Conservation (phyloP, 2,888 invertebrate genomes). For the Lissonota sp. region DNA sequence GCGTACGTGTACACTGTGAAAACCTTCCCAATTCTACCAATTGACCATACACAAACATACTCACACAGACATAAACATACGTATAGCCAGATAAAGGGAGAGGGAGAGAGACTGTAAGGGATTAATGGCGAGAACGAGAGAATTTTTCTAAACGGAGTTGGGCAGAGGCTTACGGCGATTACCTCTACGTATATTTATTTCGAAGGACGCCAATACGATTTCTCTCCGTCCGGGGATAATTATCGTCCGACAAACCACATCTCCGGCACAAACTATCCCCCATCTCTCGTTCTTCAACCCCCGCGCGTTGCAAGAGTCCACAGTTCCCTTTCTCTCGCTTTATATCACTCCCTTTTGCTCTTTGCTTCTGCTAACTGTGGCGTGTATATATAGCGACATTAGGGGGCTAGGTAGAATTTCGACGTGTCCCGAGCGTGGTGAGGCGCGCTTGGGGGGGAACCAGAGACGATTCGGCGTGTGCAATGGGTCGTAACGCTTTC, state of each 20-base stretch:
- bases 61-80: too few species aligned
- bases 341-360: constrained; percentile 26
- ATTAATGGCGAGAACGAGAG: constrained; percentile 29
- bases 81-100: neutral
- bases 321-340: constrained; percentile 10
- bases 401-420: constrained; percentile 71
- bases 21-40: constrained; percentile 51
- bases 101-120: neutral
- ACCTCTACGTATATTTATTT: constrained; percentile 58
- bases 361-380: constrained; percentile 53
- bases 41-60: constrained; percentile 34
- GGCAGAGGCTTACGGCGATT: constrained; percentile 22
- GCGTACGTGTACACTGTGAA: constrained; percentile 23
- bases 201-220: constrained; percentile 59
- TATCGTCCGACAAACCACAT: constrained; percentile 70
- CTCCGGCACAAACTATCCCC: constrained; percentile 47
- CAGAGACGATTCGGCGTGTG: constrained; percentile 80
- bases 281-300: constrained; percentile 31
- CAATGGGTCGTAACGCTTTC: constrained; percentile 78
- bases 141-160: constrained; percentile 55
- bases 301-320: constrained; percentile 8
- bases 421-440: constrained; percentile 74
- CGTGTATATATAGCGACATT: constrained; percentile 72
- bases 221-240: constrained; percentile 70
- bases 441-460: constrained; percentile 66